Conservation (phyloP, 2,113 vertebrate genomes). For the Oenanthe melanoleuca region DNA sequence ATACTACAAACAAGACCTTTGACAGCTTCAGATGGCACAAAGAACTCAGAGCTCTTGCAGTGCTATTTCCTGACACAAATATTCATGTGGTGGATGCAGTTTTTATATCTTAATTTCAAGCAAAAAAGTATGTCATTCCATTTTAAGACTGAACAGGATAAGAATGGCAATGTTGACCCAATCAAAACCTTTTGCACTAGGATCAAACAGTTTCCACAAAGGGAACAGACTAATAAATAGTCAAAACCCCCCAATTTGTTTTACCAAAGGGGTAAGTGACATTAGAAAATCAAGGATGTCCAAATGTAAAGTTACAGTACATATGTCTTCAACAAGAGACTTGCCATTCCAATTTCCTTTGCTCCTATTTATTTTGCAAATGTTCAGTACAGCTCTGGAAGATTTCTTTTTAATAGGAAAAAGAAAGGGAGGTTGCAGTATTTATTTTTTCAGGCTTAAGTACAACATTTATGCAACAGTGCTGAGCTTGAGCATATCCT, state of each 20-base stretch:
- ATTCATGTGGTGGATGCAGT: not conserved
- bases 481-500: not conserved
- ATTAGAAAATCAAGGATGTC: not conserved
- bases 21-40: not conserved
- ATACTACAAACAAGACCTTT: not conserved
- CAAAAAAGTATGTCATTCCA: not conserved
- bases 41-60: not conserved
- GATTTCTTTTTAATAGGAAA: not conserved
- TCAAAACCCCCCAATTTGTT: not conserved
- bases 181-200: not conserved
- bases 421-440: not conserved
- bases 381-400: not conserved
- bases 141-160: not conserved
- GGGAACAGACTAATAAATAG: not conserved
- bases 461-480: not conserved
- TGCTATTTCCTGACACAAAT: not conserved
- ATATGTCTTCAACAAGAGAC: fast-evolving
- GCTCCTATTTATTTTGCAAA: not conserved
- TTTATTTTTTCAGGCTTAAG: not conserved
- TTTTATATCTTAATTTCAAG: not conserved
- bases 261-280: not conserved
- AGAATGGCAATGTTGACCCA: not conserved
- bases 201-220: not conserved
- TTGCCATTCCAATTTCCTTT: not conserved
- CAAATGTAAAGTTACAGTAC: not conserved